Evolutionary conservation across 2,113 vertebrate species (phyloP).

Genomic region (Chrysemys picta): DNA sequence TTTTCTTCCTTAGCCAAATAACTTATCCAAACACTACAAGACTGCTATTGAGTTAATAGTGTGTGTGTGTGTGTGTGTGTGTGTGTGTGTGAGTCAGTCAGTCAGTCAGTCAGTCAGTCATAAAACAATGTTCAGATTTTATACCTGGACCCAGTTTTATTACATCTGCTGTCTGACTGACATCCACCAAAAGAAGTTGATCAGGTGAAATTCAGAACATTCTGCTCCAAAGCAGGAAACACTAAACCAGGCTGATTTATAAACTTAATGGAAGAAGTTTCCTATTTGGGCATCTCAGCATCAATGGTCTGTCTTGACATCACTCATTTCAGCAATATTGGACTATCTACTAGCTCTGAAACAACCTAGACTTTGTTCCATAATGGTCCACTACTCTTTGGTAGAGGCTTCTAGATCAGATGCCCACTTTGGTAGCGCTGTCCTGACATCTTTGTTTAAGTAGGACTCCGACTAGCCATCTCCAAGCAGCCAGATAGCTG

Average conservation of each 20-base stretch:
- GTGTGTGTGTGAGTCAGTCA: not conserved
- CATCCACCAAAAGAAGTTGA: not conserved
- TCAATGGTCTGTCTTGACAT: not conserved
- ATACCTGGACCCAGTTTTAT: not conserved
- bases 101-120: not conserved
- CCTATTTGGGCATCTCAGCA: not conserved
- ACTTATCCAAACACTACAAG: constrained; percentile 42
- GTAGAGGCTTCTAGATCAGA: not conserved
- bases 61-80: not conserved
- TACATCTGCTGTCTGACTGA: not conserved
- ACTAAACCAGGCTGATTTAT: not conserved
- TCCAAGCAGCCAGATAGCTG: not conserved
- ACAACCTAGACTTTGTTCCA: not conserved
- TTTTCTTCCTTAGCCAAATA: constrained; percentile 31
- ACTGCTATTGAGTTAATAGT: constrained; percentile 42
- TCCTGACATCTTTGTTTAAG: not conserved
- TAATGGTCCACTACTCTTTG: not conserved
- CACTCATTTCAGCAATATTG: not conserved
- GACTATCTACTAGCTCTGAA: not conserved
- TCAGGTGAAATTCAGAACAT: not conserved
- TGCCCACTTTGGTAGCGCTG: not conserved
- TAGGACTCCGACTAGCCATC: not conserved
- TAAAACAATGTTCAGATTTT: not conserved
- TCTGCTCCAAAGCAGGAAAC: not conserved
- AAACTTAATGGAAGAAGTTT: not conserved